Base-by-base conservation (phyloP, 35 echinoderm and acorn worm species). In the Nesometra sesokonis region DNA sequence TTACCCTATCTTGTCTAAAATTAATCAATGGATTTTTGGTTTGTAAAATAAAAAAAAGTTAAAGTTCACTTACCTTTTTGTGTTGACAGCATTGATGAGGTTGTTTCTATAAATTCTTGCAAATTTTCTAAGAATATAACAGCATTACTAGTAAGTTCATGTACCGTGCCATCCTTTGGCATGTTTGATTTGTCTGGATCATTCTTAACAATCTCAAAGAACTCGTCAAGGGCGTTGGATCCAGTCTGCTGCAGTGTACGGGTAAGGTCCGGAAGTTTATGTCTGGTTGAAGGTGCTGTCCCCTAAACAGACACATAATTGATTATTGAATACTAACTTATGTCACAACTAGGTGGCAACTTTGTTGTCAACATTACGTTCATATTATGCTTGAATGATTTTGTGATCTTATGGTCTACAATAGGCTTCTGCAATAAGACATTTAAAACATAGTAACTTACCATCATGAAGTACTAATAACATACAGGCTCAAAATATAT, bases 181-280 rank as follows among this genome's bases (percentile, higher is more conserved):
- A 98, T 87, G 37, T 94, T 98, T 31, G 95, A 93, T 77, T 98
- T 98, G 29, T 98, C 95, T 80, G 95, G 93, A 76, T 98, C 95
- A 91, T 93, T 98, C 95, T 99, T 99, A 34, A 99, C 88, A 84
- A 94, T 85, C 37, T 99, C 96, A 90, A 92, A 99, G 88, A 99
- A 99, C 46, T 99, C 96, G 31, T 99, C 96, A 27, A 99, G 88
- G 46, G 92, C 96, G 47, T 92, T 99, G 11, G 90, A 86, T 76
- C 96, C 96, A 5, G 87, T 92, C 3, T 31, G 52, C 40, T 94
- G 93, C 40, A 99, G 82, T 57, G 85, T 91, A 0, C 93, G 33
- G 31, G 90, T 90, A 0, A 99, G 76, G 36, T 81, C 86, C 11
- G 96, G 92, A 9, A 99, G 78, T 77, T 90, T 94, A 13, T 80